These are phyloP conservation scores for Ophion ventricosus DNA, from an alignment of 2,888 invertebrate genomes.

Conservation along the genomic window DNA sequence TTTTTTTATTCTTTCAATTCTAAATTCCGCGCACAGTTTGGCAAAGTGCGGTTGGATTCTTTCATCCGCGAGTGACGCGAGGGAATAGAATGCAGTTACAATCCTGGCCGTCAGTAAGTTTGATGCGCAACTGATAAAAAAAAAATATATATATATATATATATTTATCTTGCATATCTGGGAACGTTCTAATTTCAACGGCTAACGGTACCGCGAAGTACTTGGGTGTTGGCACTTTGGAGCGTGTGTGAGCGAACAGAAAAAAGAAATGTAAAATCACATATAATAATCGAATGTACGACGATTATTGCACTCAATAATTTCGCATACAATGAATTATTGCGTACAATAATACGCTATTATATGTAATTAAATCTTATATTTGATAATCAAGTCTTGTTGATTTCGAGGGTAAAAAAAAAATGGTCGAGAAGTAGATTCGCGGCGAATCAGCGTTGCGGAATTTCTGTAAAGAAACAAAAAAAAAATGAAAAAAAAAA, in stretches of 20 bases:
- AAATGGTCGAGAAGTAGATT: not conserved
- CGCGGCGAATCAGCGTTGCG: slow-evolving; percentile 38
- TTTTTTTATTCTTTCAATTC: slow-evolving; percentile 29
- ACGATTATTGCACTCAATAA: not conserved
- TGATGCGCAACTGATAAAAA: slow-evolving; percentile 6
- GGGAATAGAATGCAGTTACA: slow-evolving; percentile 1
- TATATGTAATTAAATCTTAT: no score
- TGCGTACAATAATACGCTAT: no score
- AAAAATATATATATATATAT: not conserved
- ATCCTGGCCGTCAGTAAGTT: slow-evolving; percentile 26
- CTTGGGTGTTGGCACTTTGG: slow-evolving; percentile 59
- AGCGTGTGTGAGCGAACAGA: not conserved
- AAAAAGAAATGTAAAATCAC: not conserved
- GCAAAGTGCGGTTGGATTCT: slow-evolving; percentile 30
- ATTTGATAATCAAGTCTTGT: not conserved
- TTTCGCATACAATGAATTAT: not conserved
- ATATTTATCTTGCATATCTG: not conserved
- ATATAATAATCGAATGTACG: no score
- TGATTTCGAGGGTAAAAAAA: not conserved
- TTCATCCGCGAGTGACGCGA: slow-evolving; percentile 10
- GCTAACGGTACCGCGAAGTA: slow-evolving; percentile 43
- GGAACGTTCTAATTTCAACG: slow-evolving; percentile 10
- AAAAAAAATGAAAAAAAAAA: not conserved
- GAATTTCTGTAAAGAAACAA: slow-evolving; percentile 11
- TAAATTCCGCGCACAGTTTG: not conserved